These are phyloP conservation scores for Strix occidentalis DNA, from an alignment of 2,797 vertebrate species.

Conservation along the genomic window DNA sequence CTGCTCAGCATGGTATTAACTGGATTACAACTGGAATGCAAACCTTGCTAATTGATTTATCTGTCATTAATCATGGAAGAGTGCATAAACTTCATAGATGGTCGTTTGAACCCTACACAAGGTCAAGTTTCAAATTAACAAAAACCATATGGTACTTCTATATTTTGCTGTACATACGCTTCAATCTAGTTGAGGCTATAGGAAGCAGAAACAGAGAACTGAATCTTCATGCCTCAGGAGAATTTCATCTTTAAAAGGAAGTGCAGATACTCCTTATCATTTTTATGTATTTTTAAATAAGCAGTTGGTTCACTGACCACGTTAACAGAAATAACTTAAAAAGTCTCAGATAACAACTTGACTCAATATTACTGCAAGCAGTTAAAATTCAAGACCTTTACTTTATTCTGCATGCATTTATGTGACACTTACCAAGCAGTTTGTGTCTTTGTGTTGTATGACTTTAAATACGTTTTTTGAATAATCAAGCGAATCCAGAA, in stretches of 20 bases:
- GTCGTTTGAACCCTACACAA: conserved; percentile 6
- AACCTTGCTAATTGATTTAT: conserved; percentile 63
- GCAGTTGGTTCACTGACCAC: not conserved
- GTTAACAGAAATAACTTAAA: not conserved
- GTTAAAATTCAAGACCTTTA: not conserved
- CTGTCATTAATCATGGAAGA: conserved; percentile 44
- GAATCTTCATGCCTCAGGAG: not conserved
- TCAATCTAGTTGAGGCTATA: not conserved
- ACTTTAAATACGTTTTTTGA: not conserved
- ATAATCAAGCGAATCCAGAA: not conserved
- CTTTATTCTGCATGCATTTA: not conserved
- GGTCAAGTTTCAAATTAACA: conserved; percentile 46
- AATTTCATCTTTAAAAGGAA: not conserved
- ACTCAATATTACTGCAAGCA: not conserved
- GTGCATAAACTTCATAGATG: conserved; percentile 28
- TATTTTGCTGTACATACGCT: not conserved
- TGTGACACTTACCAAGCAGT: not conserved
- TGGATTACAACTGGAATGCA: conserved; percentile 59
- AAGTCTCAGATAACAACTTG: not conserved
- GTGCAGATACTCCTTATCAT: not conserved
- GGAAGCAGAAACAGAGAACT: not conserved
- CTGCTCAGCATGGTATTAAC: conserved; percentile 37
- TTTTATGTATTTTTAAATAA: not conserved
- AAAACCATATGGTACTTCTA: not conserved
- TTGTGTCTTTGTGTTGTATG: not conserved